Percentiles rank a stretch among this genome's conserved stretches.
Evolutionary conservation across 2,888 invertebrate species (phyloP).

Genomic region (Apoderus coryli): DNA sequence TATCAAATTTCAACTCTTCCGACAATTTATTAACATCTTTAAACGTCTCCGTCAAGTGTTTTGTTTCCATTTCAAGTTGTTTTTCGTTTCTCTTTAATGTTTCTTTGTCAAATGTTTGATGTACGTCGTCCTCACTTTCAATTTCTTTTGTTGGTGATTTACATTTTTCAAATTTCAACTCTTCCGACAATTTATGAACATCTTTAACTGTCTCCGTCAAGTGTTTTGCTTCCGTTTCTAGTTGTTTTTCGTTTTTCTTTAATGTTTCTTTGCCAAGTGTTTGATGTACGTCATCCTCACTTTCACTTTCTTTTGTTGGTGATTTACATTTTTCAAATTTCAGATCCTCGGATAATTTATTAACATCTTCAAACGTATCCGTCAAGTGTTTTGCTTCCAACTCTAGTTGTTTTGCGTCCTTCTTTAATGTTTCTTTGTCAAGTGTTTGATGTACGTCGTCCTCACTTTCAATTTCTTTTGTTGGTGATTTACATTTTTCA

Average conservation of each 20-base stretch:
- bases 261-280: conserved; percentile 1
- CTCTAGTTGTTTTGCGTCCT: conserved; percentile 18
- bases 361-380: conserved; percentile 10
- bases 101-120: background rate
- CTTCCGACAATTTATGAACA: conserved; percentile 11
- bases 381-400: conserved; percentile 10
- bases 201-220: conserved; percentile 10
- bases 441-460: background rate
- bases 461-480: conserved; percentile 4
- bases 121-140: too few species aligned
- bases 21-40: conserved; percentile 13
- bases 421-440: conserved; percentile 6
- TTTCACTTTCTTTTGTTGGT: too few species aligned
- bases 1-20: conserved; percentile 12
- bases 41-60: conserved; percentile 12
- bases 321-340: conserved; percentile 16
- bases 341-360: conserved; percentile 11
- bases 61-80: conserved; percentile 1
- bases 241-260: conserved; percentile 10
- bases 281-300: too few species aligned
- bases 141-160: conserved; percentile 4
- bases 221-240: conserved; percentile 9
- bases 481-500: conserved; percentile 4
- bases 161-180: conserved; percentile 15
- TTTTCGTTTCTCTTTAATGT: background rate